These are phyloP conservation scores for Luperina testacea DNA, from an alignment of 2,888 invertebrate genomes.

Conservation along the genomic window DNA sequence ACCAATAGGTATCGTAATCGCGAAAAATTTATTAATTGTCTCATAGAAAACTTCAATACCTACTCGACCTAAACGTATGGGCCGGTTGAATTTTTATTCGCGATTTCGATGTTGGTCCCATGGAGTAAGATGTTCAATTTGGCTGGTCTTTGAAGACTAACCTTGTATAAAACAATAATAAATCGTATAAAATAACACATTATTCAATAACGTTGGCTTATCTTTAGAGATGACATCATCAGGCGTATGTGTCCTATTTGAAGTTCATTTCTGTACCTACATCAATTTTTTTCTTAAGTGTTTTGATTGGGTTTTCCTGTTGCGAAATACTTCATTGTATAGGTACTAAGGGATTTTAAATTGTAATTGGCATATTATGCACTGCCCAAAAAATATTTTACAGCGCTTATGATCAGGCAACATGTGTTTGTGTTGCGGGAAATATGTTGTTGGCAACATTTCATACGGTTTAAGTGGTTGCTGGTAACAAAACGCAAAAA, in stretches of 20 bases:
- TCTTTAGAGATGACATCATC: slow-evolving; percentile 40
- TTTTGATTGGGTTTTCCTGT: slow-evolving; percentile 30
- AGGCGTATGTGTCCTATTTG: background rate
- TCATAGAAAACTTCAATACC: no score
- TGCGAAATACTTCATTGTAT: background rate
- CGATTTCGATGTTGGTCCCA: no score
- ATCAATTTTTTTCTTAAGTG: slow-evolving; percentile 14
- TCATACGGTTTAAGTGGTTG: background rate
- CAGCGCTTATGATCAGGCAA: background rate
- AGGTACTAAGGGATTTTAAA: background rate
- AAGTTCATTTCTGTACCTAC: slow-evolving; percentile 22
- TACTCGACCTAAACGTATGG: no score
- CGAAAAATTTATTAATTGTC: no score
- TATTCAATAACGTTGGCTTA: slow-evolving; percentile 15
- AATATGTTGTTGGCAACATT: background rate
- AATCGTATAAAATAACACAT: background rate
- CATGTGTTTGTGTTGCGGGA: background rate
- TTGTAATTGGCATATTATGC: background rate
- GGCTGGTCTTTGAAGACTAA: no score
- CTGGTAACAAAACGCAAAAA: background rate
- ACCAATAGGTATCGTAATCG: no score
- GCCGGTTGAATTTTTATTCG: no score
- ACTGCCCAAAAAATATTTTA: background rate
- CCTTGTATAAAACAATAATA: no score
- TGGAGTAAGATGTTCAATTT: no score